These are phyloP conservation scores for Xestia c-nigrum DNA, from an alignment of 2,888 invertebrate species.

Conservation along the genomic window DNA sequence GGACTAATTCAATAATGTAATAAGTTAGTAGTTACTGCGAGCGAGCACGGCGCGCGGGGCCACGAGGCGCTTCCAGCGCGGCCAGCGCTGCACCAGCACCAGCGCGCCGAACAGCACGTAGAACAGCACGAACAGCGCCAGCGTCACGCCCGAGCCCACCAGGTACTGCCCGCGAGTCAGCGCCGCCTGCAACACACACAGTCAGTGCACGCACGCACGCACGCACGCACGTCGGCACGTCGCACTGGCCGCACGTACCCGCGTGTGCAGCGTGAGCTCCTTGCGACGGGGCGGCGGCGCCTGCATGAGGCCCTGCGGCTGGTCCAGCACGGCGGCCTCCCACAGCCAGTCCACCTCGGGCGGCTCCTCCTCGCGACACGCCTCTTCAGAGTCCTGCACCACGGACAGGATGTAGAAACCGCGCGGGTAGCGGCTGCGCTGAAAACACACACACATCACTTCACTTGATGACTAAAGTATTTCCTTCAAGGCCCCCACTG, in stretches of 20 bases:
- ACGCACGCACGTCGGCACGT: too few species aligned
- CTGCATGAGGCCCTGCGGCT: slow-evolving; percentile 63
- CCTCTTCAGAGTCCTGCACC: slow-evolving; percentile 71
- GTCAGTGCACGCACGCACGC: not conserved
- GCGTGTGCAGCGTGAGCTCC: slow-evolving; percentile 58
- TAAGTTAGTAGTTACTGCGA: slow-evolving; percentile 51
- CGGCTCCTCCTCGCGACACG: slow-evolving; percentile 70
- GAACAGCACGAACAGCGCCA: slow-evolving; percentile 78
- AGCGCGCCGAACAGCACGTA: slow-evolving; percentile 80
- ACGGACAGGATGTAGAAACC: slow-evolving; percentile 82
- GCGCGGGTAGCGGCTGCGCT: slow-evolving; percentile 78
- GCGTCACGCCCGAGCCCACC: slow-evolving; percentile 73
- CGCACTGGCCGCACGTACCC: slow-evolving; percentile 1
- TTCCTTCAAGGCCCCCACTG: not conserved
- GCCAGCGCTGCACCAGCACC: slow-evolving; percentile 82
- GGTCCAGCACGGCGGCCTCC: slow-evolving; percentile 69
- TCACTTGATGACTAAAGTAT: not conserved
- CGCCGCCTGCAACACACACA: slow-evolving; percentile 73
- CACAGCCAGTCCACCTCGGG: slow-evolving; percentile 78
- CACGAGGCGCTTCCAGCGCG: slow-evolving; percentile 74
- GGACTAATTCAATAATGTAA: not conserved
- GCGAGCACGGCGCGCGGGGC: slow-evolving; percentile 80
- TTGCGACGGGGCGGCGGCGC: slow-evolving; percentile 66
- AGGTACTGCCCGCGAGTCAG: slow-evolving; percentile 80
- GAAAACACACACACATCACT: slow-evolving; percentile 36